Conservation (phyloP, 1,140 invertebrate genomes). For the Diorhabda carinulata region DNA sequence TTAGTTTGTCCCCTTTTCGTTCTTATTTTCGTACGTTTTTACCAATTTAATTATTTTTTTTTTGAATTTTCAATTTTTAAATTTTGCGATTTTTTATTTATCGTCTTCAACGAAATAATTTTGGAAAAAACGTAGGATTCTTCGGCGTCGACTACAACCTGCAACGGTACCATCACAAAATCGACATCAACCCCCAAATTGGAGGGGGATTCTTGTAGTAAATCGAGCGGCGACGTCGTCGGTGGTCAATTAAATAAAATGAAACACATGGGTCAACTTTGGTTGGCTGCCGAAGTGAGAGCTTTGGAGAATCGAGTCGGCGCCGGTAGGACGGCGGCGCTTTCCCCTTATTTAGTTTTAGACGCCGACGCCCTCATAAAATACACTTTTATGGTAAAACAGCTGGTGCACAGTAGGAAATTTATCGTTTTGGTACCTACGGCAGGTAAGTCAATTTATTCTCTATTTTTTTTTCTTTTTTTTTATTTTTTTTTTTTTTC, state of each 20-base stretch:
- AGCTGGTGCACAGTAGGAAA: constrained; percentile 68
- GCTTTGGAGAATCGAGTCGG: constrained; percentile 53
- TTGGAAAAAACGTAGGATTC: background rate
- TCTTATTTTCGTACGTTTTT: no score
- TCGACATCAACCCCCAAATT: background rate
- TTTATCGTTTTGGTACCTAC: constrained; percentile 78
- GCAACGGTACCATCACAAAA: constrained; percentile 8
- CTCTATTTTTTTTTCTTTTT: no score
- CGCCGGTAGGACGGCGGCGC: constrained; percentile 45
- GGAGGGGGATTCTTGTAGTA: background rate
- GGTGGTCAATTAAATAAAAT: constrained; percentile 49
- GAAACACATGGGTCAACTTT: constrained; percentile 54
- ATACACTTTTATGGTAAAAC: constrained; percentile 70
- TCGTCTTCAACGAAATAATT: no score
- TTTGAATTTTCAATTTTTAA: no score
- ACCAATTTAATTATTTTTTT: no score
- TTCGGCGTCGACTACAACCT: background rate
- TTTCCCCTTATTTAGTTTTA: constrained; percentile 73
- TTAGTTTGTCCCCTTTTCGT: no score
- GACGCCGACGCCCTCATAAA: constrained; percentile 69
- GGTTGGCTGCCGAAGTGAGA: constrained; percentile 56
- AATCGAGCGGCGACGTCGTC: background rate
- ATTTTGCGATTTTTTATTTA: no score
- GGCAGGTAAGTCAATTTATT: constrained; percentile 55
- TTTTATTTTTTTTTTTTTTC: no score